Evolutionary conservation across 2,113 vertebrate species (phyloP).

Genomic region (Trichomycterus rosablanca): DNA sequence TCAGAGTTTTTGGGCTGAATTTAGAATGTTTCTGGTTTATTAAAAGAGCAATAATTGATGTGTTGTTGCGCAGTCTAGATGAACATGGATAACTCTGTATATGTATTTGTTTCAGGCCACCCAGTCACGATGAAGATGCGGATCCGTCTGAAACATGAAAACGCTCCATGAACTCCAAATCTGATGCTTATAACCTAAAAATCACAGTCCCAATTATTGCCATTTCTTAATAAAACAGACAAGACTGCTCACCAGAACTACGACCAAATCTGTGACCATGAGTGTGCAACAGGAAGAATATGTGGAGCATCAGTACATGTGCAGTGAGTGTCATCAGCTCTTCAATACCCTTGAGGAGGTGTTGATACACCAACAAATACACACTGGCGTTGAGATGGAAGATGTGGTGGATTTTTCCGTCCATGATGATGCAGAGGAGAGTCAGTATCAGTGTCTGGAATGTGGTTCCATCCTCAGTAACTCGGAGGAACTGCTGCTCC

Average conservation of each 20-base stretch:
- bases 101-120: slow-evolving; percentile 29
- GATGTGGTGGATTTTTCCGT: slow-evolving; percentile 45
- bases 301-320: slow-evolving; percentile 87
- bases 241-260: too few relatives aligned
- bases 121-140: not conserved
- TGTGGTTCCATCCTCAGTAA: slow-evolving; percentile 77
- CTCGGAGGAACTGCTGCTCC: slow-evolving; percentile 76
- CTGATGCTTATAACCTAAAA: too few relatives aligned
- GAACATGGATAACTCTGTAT: too few relatives aligned
- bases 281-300: slow-evolving; percentile 62
- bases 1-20: too few relatives aligned
- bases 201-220: too few relatives aligned
- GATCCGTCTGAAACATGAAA: not conserved
- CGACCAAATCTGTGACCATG: slow-evolving; percentile 59
- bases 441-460: slow-evolving; percentile 82
- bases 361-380: slow-evolving; percentile 82
- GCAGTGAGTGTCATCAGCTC: slow-evolving; percentile 82
- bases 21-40: too few relatives aligned
- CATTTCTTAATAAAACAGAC: too few relatives aligned
- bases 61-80: too few relatives aligned
- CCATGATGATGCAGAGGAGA: slow-evolving; percentile 56
- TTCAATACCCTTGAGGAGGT: slow-evolving; percentile 83
- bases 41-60: too few relatives aligned
- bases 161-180: not conserved
- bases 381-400: slow-evolving; percentile 60